phyloP scores from a whole-genome alignment of 2,113 vertebrate genomes.

The Terrapene triunguis region DNA sequence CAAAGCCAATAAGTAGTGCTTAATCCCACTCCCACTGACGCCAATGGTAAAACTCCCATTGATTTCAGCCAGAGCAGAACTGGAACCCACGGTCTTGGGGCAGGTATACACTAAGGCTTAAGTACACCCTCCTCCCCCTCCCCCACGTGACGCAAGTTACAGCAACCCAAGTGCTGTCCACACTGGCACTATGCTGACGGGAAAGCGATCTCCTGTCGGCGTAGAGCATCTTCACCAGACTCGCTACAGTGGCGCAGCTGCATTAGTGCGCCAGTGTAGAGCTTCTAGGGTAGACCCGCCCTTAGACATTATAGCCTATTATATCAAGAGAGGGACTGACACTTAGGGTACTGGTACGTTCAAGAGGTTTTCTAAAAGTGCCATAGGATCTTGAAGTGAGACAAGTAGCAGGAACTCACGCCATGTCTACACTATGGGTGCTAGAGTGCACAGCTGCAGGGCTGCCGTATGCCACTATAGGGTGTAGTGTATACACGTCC shows the following conservation, averaged over 20 bases:
- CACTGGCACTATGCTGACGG: too few relatives aligned
- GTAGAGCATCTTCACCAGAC: too few relatives aligned
- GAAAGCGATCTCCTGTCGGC: too few relatives aligned
- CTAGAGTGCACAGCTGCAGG: neutral
- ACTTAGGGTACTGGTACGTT: neutral
- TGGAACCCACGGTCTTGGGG: neutral
- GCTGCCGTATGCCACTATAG: neutral
- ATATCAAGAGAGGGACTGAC: neutral
- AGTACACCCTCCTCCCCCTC: too few relatives aligned
- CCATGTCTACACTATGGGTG: neutral
- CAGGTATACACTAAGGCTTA: too few relatives aligned
- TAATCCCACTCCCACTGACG: neutral
- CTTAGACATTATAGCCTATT: neutral
- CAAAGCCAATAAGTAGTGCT: neutral
- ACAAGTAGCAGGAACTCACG: neutral
- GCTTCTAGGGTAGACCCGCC: too few relatives aligned
- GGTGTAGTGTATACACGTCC: neutral
- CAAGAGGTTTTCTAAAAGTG: constrained; percentile 24
- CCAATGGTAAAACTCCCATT: constrained; percentile 18
- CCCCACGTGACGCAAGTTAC: too few relatives aligned
- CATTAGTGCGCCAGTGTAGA: too few relatives aligned
- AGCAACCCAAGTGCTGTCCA: too few relatives aligned
- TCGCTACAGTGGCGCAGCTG: too few relatives aligned
- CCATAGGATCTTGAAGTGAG: neutral
- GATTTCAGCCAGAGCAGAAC: constrained; percentile 32